Evolutionary conservation across 2,888 invertebrate species (phyloP), one percentile per base, ranked within the genome.

Genomic region (Polydrusus tereticollis): DNA sequence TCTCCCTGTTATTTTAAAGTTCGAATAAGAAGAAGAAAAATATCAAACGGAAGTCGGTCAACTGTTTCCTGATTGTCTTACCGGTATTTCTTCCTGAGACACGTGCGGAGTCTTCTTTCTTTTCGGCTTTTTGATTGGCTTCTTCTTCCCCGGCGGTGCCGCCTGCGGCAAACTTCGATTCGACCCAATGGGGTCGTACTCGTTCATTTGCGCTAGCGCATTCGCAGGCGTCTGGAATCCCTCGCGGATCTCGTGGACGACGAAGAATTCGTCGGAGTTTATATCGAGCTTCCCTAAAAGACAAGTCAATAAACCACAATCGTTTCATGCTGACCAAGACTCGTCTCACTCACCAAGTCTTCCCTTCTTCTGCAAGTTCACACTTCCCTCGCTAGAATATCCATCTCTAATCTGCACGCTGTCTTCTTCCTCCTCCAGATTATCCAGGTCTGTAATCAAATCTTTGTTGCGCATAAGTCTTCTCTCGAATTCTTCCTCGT

Each of bases 231-330:
- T 88, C 82, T 89, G 88, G 80, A 94, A 92, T 26, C 93, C 94
- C 85, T 94, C 93, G 77, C 93, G 89, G 77, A 95, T 93, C 86
- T 94, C 94, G 84, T 93, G 92, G 77, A 94, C 89, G 73, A 95
- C 87, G 83, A 94, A 94, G 87, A 95, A 95, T 86, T 95, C 94
- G 84, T 95, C 95, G 47, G 94, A 93, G 82, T 94, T 92, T 77
- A 95, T 93, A 87, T 95, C 94, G 86, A 75, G 57, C 67, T 74
- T 74, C 0, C 73, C 73, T 70, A 29, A 21, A 63, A 63, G 33
- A 29, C 33, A 33, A 33, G 8, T 7, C 12, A 33, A 33, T 33
- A 33, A 12, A n/a, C n/a, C n/a, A n/a, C n/a, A n/a, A n/a, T n/a
- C n/a, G n/a, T n/a, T n/a, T 33, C 12, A 1, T 33, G 1, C 33